Percentiles rank a stretch among this genome's conserved stretches.
Conservation (phyloP, 2,113 vertebrate genomes). For the Chloebia gouldiae region DNA sequence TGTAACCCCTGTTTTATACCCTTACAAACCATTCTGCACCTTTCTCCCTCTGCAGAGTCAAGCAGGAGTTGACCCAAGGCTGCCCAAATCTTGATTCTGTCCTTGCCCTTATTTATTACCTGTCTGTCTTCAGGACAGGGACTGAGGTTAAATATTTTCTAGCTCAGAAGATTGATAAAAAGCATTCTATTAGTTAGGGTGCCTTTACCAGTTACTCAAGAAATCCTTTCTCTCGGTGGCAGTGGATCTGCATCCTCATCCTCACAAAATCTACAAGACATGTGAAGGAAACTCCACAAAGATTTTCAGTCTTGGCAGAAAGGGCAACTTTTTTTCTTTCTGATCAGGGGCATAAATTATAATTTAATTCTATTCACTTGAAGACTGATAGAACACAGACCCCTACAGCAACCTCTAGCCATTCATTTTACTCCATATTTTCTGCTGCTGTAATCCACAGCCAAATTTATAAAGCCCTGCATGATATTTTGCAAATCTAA, state of each 20-base stretch:
- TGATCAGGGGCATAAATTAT: background rate
- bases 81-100: background rate
- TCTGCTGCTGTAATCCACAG: background rate
- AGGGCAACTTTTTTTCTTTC: accelerated
- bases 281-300: background rate
- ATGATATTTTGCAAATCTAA: background rate
- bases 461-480: background rate
- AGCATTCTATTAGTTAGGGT: background rate
- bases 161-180: accelerated
- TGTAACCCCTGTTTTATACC: accelerated
- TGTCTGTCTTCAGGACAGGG: background rate
- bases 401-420: background rate
- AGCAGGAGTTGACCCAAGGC: background rate
- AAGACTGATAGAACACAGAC: background rate
- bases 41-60: background rate
- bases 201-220: background rate
- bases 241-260: background rate
- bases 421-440: background rate
- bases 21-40: background rate
- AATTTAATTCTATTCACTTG: background rate
- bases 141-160: background rate
- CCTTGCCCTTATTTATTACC: background rate
- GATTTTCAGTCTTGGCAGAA: background rate
- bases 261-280: background rate
- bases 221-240: background rate